Percentiles rank a stretch among this genome's conserved stretches.
phyloP scores from a whole-genome alignment of 37 sponge, comb jelly and placozoan genomes.

The Aphrocallistes beatrix region DNA sequence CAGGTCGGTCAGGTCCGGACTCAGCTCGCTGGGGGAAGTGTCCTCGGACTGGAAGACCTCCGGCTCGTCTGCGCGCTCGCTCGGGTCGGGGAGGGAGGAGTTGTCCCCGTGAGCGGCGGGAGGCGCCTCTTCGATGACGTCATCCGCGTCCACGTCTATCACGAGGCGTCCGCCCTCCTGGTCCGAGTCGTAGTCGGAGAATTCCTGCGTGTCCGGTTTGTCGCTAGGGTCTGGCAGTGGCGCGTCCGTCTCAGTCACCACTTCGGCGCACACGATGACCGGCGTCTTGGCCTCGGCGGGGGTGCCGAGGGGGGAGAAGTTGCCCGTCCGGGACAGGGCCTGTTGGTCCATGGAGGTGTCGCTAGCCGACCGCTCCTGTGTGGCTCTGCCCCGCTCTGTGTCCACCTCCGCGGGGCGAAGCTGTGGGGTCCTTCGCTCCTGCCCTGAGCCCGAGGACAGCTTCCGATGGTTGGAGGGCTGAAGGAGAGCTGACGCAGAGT shows the following conservation, averaged over 20 bases:
- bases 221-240: background rate
- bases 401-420: background rate
- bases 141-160: background rate
- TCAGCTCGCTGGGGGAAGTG: background rate
- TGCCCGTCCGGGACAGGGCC: background rate
- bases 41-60: constrained; percentile 4
- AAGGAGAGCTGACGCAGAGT: background rate
- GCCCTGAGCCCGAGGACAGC: background rate
- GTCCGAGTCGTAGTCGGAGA: background rate
- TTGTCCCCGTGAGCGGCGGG: background rate
- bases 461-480: background rate
- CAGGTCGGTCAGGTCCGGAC: constrained; percentile 10
- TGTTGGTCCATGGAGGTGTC: background rate
- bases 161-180: background rate
- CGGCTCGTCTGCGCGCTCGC: background rate
- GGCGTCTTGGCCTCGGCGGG: background rate
- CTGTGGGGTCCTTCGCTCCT: background rate
- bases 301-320: background rate
- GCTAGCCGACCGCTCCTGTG: background rate
- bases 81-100: background rate
- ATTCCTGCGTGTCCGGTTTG: background rate
- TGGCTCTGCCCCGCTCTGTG: background rate
- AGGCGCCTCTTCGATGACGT: background rate
- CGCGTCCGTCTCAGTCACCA: background rate
- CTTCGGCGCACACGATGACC: background rate